Evolutionary conservation across 2,888 invertebrate species (phyloP), one percentile per base, ranked within the genome.

Genomic region (Byasa hedistus): DNA sequence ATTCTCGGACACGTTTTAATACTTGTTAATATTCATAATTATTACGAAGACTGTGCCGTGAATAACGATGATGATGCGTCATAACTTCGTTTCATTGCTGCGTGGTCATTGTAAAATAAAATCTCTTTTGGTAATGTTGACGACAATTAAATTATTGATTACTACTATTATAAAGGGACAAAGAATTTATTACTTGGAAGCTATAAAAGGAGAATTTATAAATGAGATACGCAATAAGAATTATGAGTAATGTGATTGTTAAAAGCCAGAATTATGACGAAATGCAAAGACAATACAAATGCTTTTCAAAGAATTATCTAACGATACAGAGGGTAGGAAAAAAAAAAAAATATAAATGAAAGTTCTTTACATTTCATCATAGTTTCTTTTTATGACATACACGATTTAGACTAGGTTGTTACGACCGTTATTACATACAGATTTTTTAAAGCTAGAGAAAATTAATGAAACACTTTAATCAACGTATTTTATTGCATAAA

Each of bases 261-360:
- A 48, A n/a, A 7, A 48, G 27, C 39, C 12, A n/a, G n/a, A n/a
- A n/a, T n/a, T n/a, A n/a, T n/a, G n/a, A n/a, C n/a, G n/a, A 8
- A 39, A 39, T 10, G 39, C 15, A 15, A 39, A 5, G 8, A 8
- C 15, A 39, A 39, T 8, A 39, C 39, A 39, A 39, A 39, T 39
- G 39, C 39, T 39, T 15, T 15, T 39, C 8, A 15, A 10, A 10
- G 39, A 39, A 15, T 15, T 15, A 39, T 39, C 10, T 15, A 39
- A 8, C 8, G 15, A 39, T 39, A 39, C 12, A 39, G 2, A 39
- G n/a, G n/a, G n/a, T n/a, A n/a, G n/a, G n/a, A n/a, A n/a, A n/a
- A n/a, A n/a, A n/a, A n/a, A n/a, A n/a, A n/a, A n/a, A 54, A 15
- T 12, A 39, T 57, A 48, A 66, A 62, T 57, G 57, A 66, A 66